These are phyloP conservation scores for Parauchenoglanis ngamensis DNA, from an alignment of 2,797 vertebrate genomes.

Conservation along the genomic window DNA sequence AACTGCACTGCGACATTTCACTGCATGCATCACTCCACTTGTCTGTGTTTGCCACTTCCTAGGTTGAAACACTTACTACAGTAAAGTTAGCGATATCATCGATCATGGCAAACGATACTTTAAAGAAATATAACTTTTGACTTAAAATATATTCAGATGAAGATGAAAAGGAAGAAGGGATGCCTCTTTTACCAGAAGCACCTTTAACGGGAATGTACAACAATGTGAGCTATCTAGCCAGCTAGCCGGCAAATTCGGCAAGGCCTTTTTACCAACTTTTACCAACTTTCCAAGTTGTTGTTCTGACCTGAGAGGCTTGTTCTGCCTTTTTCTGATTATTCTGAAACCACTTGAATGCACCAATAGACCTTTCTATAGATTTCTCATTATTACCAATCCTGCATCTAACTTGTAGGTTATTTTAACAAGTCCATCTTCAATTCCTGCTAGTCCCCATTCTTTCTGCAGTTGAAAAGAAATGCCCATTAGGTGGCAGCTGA, in stretches of 20 bases:
- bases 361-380: background rate
- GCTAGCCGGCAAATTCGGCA: background rate
- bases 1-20: background rate
- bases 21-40: background rate
- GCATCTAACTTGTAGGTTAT: background rate
- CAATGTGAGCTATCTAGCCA: background rate
- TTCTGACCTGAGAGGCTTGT: too few relatives aligned
- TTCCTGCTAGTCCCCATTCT: background rate
- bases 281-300: too few relatives aligned
- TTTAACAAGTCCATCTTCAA: background rate
- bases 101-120: background rate
- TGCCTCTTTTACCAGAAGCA: background rate
- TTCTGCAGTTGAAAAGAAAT: background rate
- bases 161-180: background rate
- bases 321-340: too few relatives aligned
- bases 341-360: too few relatives aligned
- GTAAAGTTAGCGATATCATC: too few relatives aligned
- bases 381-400: constrained; percentile 4
- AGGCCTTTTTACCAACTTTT: background rate
- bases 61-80: background rate
- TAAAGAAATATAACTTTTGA: background rate
- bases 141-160: background rate
- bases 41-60: background rate
- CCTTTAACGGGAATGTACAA: background rate
- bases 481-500: background rate